A percentile compares a stretch with the other conserved stretches of the same genome.
phyloP scores from a whole-genome alignment of 1,140 invertebrate genomes.

The Gryon sp. region DNA sequence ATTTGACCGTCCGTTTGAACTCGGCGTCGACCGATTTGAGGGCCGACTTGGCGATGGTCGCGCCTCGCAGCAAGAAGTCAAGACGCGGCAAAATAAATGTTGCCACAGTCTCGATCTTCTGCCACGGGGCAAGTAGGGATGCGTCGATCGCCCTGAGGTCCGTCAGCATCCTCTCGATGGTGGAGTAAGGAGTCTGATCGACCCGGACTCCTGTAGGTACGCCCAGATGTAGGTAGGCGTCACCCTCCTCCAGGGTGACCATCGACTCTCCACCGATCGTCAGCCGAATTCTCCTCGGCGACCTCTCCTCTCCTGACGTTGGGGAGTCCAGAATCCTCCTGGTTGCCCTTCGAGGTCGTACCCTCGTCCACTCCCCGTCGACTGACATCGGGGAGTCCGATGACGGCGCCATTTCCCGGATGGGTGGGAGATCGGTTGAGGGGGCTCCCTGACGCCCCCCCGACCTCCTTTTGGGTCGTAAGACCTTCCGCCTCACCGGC shows the following conservation, averaged over 20 bases:
- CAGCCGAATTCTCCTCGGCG: too few species aligned
- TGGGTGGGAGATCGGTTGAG: too few species aligned
- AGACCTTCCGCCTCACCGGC: too few species aligned
- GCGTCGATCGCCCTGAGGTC: conserved; percentile 48
- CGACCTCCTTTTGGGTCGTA: too few species aligned
- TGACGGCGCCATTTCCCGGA: too few species aligned
- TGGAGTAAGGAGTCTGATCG: conserved; percentile 47
- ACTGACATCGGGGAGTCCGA: too few species aligned
- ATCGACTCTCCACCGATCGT: conserved; percentile 27
- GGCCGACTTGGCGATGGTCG: conserved; percentile 41
- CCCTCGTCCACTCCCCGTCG: too few species aligned
- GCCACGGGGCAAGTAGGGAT: conserved; percentile 71
- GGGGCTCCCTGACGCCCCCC: too few species aligned
- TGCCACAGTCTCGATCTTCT: conserved; percentile 70
- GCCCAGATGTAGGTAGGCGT: conserved; percentile 65
- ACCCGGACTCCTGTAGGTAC: conserved; percentile 63
- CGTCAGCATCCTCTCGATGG: conserved; percentile 30
- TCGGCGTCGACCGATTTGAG: conserved; percentile 48
- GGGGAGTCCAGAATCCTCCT: too few species aligned
- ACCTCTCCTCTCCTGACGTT: too few species aligned
- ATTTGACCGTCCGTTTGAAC: conserved; percentile 60
- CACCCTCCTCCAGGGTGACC: conserved; percentile 23
- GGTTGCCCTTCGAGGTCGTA: too few species aligned
- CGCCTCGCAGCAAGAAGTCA: conserved; percentile 65
- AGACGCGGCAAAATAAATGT: conserved; percentile 70